phyloP scores from a whole-genome alignment of 2,888 invertebrate species.

The Orchestes rusci region DNA sequence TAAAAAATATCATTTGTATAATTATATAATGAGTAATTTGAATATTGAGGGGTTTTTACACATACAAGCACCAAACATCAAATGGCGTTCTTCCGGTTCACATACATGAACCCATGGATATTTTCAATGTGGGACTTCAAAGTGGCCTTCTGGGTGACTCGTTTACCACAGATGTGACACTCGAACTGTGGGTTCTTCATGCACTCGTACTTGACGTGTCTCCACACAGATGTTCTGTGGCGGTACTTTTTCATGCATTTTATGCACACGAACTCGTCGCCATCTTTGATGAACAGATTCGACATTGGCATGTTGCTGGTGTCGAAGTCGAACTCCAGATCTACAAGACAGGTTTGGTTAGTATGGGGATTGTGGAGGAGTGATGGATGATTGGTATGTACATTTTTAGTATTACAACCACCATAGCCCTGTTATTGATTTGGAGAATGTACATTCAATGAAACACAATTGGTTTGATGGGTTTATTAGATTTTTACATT shows the following conservation, averaged over 20 bases:
- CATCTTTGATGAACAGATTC: conserved; percentile 6
- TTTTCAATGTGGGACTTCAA: conserved; percentile 25
- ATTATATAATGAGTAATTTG: no score
- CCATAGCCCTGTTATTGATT: no score
- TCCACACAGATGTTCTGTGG: conserved; percentile 4
- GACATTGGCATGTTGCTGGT: background rate
- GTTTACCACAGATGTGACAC: conserved; percentile 23
- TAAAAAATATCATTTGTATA: no score
- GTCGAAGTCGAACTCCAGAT: background rate
- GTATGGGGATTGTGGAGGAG: no score
- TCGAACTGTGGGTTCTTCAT: conserved; percentile 27
- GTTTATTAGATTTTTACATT: no score
- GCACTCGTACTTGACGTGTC: conserved; percentile 27
- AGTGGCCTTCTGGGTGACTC: conserved; percentile 27
- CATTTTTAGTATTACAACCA: background rate
- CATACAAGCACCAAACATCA: no score
- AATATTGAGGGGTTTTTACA: no score
- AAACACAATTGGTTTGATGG: no score
- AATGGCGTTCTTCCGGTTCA: no score
- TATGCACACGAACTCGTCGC: conserved; percentile 5
- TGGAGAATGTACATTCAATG: no score
- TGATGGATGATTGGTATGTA: background rate
- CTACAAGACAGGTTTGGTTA: background rate
- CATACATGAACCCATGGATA: conserved; percentile 16
- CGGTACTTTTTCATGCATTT: conserved; percentile 10